These are phyloP conservation scores for Urocolius indicus DNA, from an alignment of 2,113 vertebrate genomes.

Conservation along the genomic window DNA sequence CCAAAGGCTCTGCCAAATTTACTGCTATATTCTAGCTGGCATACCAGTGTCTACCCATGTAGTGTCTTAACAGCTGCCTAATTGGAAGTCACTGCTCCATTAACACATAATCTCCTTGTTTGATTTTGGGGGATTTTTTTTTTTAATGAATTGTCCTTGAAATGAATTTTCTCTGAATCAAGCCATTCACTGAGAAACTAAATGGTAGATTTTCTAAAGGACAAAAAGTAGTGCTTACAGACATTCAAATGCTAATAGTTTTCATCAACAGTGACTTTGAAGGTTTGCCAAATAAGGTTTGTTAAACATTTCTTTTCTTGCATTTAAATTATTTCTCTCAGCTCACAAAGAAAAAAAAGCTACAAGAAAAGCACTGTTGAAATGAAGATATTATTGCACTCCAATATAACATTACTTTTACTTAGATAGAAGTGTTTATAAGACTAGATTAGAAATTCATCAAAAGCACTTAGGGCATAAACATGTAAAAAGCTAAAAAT, in stretches of 20 bases:
- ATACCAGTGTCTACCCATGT: neutral
- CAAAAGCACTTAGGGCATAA: neutral
- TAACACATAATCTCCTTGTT: neutral
- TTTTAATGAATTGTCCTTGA: neutral
- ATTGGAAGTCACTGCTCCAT: neutral
- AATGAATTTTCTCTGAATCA: neutral
- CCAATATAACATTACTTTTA: neutral
- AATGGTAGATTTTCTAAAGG: neutral
- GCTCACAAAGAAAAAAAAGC: neutral
- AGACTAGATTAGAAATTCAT: neutral
- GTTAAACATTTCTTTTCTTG: neutral
- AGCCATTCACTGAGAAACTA: neutral
- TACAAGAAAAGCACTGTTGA: neutral
- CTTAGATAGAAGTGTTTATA: neutral
- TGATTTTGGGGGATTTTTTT: no score
- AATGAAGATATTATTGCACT: neutral
- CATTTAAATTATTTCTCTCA: conserved; percentile 10
- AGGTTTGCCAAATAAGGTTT: conserved; percentile 39
- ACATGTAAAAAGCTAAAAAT: neutral
- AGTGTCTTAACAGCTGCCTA: neutral
- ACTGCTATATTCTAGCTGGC: neutral
- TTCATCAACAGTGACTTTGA: conserved; percentile 34
- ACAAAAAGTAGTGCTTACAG: neutral
- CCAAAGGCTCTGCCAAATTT: neutral
- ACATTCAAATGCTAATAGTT: conserved; percentile 32